A percentile compares a stretch with the other conserved stretches of the same genome.
Evolutionary conservation across 2,888 invertebrate species (phyloP).

Genomic region (Rhopalosiphum nymphaeae): DNA sequence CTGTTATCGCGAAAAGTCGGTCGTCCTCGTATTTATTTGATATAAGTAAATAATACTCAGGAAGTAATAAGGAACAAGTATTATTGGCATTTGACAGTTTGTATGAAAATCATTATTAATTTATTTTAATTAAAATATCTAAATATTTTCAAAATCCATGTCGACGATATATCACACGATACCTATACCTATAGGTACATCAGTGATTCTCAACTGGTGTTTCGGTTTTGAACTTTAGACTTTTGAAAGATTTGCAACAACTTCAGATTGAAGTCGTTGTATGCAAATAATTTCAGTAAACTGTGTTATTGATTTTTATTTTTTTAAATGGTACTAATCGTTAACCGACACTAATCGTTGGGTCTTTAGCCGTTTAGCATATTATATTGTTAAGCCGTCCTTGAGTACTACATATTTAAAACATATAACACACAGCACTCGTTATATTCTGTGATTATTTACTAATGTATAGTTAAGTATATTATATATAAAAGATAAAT

Average conservation of each 20-base stretch:
- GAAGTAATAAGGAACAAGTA: neutral
- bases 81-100: neutral
- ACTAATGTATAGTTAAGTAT: neutral
- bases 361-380: neutral
- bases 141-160: neutral
- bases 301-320: neutral
- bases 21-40: too few relatives aligned
- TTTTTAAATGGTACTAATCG: neutral
- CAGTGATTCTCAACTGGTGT: too few relatives aligned
- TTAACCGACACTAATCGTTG: neutral
- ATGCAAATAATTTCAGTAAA: neutral
- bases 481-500: neutral
- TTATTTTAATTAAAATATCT: neutral
- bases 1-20: too few relatives aligned
- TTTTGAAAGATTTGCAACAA: constrained; percentile 1
- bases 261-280: neutral
- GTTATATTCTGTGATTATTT: neutral
- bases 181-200: neutral
- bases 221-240: neutral
- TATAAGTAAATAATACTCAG: too few relatives aligned
- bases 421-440: neutral
- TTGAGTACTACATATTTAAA: neutral
- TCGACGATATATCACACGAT: neutral
- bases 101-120: neutral
- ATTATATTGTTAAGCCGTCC: neutral